A percentile compares a stretch with the other conserved stretches of the same genome.
These are phyloP conservation scores for Oceanodroma leucorhoa DNA, from an alignment of 2,797 vertebrate species.

Conservation along the genomic window DNA sequence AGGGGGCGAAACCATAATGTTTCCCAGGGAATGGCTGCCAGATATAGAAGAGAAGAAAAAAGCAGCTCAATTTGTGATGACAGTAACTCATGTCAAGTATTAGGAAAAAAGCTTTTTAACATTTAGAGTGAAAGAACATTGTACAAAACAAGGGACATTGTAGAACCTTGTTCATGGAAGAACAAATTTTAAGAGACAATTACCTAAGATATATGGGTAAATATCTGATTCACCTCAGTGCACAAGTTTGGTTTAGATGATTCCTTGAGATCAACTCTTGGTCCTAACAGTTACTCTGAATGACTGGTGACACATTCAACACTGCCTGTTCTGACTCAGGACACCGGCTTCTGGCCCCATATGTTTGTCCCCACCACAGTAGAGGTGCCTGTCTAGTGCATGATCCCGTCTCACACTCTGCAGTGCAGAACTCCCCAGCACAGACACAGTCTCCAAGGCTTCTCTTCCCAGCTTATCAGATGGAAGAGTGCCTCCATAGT, in stretches of 20 bases:
- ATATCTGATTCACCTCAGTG: background rate
- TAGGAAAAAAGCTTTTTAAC: background rate
- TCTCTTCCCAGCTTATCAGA: background rate
- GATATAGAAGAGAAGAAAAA: background rate
- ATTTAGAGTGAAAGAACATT: background rate
- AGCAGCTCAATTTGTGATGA: background rate
- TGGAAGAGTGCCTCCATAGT: background rate
- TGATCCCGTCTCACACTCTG: background rate
- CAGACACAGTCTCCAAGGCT: background rate
- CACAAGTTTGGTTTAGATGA: background rate
- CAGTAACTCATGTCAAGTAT: background rate
- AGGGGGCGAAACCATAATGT: background rate
- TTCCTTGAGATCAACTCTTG: background rate
- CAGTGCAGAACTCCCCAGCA: background rate
- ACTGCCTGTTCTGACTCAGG: background rate
- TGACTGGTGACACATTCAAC: background rate
- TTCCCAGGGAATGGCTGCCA: background rate
- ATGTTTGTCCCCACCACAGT: accelerated
- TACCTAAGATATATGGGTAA: background rate
- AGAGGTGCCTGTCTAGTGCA: background rate
- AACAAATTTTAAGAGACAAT: background rate
- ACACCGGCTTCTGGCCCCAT: background rate
- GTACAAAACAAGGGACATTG: background rate
- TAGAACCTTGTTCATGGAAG: background rate
- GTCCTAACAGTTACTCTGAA: background rate